phyloP scores from a whole-genome alignment of 2,113 vertebrate genomes.

The Trinectes maculatus region DNA sequence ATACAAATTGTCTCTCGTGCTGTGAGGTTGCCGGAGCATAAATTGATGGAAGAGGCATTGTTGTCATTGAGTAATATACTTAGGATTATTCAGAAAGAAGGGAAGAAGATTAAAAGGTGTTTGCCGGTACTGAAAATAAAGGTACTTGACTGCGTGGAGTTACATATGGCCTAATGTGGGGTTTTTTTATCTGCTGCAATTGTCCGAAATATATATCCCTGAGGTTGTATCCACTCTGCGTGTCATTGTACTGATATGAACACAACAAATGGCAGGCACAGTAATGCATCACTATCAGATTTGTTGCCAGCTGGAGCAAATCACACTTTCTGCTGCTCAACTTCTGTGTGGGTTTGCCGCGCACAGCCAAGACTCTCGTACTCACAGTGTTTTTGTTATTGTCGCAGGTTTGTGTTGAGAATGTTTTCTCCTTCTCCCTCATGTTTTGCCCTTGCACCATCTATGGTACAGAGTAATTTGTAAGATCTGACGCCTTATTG shows the following conservation, averaged over 20 bases:
- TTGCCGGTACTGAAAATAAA: conserved; percentile 58
- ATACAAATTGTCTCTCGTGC: conserved; percentile 80
- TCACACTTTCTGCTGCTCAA: conserved; percentile 37
- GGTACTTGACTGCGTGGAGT: conserved; percentile 67
- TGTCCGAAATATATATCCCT: conserved; percentile 78
- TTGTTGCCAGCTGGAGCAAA: conserved; percentile 35
- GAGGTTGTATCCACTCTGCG: conserved; percentile 61
- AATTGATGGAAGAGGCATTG: conserved; percentile 77
- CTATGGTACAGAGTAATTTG: not conserved
- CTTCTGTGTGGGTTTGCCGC: conserved; percentile 10
- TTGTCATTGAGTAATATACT: conserved; percentile 84
- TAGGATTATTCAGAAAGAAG: conserved; percentile 81
- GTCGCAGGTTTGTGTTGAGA: not conserved
- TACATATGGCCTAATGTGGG: conserved; percentile 74
- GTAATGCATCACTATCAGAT: conserved; percentile 57
- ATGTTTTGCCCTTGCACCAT: not conserved
- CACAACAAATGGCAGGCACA: conserved; percentile 76
- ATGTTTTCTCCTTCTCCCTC: not conserved
- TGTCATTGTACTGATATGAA: conserved; percentile 74
- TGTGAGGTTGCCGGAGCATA: conserved; percentile 79
- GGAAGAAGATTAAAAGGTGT: conserved; percentile 73
- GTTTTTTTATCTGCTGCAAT: conserved; percentile 68
- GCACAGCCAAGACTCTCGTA: conserved; percentile 21
- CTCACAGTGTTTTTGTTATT: not conserved
- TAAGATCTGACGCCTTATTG: not conserved